Base-by-base conservation (phyloP, 2,113 vertebrate species). In the Bungarus multicinctus region DNA sequence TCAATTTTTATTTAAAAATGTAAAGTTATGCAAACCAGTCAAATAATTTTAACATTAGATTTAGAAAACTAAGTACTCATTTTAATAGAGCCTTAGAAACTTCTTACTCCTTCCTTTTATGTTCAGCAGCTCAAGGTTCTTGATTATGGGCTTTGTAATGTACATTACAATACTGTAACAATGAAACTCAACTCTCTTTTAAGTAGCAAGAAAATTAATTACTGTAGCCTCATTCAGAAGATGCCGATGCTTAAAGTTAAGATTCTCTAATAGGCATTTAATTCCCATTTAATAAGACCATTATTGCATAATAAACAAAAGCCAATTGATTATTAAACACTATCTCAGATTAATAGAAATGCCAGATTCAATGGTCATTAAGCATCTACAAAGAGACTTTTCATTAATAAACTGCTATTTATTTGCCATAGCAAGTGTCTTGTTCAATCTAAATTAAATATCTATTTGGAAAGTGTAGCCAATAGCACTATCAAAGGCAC, bases 371-470 rank as follows among this genome's bases (percentile, higher is more conserved):
- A 89, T 90, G 95, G 96, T 97, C 96, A 95, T 97, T 97, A 97
- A 97, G 96, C 95, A 97, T 96, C 96, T 94, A 94, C 93, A 94
- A 95, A 95, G 94, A 97, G 92, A 88, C 95, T 96, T 90, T 97
- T 95, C 97, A 96, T 97, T 97, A 97, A 97, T 96, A 96, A 96
- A 96, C 97, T 96, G 93, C 96, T 97, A 96, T 97, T 97, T 98
- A 98, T 97, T 98, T 98, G 95, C 96, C 0, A 0, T 94, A 95
- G 92, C 94, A 96, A 96, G 96, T 96, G 95, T 97, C 95, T 97
- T 94, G 96, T 96, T 96, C 94, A 95, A 96, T 97, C 96, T 97
- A 96, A 98, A 97, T 98, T 98, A 97, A 97, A 97, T 97, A 97
- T 97, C 96, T 95, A 94, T 97, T 97, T 93, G 54, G 94, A 95